Evolutionary conservation across 2,888 invertebrate species (phyloP).

Genomic region (Pelosia muscerda): DNA sequence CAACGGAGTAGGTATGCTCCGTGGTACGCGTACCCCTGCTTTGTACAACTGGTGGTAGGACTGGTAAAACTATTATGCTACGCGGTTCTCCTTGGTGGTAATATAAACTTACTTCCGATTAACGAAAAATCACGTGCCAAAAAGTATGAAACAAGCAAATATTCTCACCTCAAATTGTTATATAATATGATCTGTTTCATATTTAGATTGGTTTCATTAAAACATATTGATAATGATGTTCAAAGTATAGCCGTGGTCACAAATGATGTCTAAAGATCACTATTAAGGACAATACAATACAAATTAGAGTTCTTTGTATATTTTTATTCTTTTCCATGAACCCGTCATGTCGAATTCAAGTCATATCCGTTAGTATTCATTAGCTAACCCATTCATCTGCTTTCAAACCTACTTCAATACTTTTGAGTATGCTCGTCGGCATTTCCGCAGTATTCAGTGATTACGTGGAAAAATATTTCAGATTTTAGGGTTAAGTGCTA

Average conservation of each 20-base stretch:
- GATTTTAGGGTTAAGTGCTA: constrained; percentile 16
- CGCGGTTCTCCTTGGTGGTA: no score
- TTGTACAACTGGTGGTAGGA: no score
- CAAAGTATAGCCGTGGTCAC: not conserved
- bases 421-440: constrained; percentile 45
- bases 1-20: no score
- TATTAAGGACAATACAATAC: constrained; percentile 18
- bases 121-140: no score
- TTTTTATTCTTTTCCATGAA: constrained; percentile 41
- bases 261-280: not conserved
- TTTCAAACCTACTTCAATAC: constrained; percentile 47
- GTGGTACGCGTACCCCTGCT: no score
- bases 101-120: no score
- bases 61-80: no score
- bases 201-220: no score
- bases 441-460: constrained; percentile 45
- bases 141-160: no score
- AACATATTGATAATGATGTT: not conserved
- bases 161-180: no score
- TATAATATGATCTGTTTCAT: no score
- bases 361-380: constrained; percentile 45
- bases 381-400: constrained; percentile 44
- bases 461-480: constrained; percentile 38
- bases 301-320: constrained; percentile 23
- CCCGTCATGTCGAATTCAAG: constrained; percentile 31